A percentile compares a stretch with the other conserved stretches of the same genome.
Evolutionary conservation across 2,888 invertebrate genomes (phyloP).

Genomic region (Deilephila porcellus): DNA sequence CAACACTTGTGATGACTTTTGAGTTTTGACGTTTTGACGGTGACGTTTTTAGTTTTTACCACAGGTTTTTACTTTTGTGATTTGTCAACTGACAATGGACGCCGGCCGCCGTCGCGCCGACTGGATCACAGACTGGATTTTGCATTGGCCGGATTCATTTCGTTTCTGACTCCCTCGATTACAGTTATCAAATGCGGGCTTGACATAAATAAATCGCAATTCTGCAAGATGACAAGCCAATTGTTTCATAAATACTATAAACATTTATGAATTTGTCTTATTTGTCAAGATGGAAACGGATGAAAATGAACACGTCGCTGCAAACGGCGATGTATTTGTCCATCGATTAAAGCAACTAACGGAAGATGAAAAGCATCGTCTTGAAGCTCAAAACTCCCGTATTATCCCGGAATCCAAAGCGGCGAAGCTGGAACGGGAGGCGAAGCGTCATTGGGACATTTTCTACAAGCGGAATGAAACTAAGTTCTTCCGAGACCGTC

Average conservation of each 20-base stretch:
- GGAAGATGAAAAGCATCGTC: constrained; percentile 84
- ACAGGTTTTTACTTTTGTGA: no score
- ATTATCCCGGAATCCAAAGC: constrained; percentile 88
- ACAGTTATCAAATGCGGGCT: no score
- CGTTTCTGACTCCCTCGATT: no score
- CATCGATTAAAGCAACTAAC: constrained; percentile 82
- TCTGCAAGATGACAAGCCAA: neutral
- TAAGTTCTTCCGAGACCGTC: constrained; percentile 97
- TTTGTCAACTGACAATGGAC: no score
- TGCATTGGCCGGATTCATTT: no score
- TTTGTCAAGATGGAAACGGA: constrained; percentile 67
- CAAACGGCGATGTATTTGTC: constrained; percentile 59
- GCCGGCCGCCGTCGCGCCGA: no score
- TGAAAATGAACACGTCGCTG: constrained; percentile 51
- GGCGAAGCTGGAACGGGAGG: constrained; percentile 90
- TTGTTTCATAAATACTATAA: neutral
- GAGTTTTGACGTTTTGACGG: no score
- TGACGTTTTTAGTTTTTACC: no score
- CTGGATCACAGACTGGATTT: no score
- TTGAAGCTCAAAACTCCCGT: constrained; percentile 87
- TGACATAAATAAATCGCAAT: neutral
- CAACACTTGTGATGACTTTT: no score
- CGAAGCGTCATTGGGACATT: constrained; percentile 96
- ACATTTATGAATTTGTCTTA: neutral
- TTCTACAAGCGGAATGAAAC: constrained; percentile 98